These are phyloP conservation scores for Oscheius sp. DNA, from an alignment of 2,888 invertebrate genomes.

Conservation along the genomic window DNA sequence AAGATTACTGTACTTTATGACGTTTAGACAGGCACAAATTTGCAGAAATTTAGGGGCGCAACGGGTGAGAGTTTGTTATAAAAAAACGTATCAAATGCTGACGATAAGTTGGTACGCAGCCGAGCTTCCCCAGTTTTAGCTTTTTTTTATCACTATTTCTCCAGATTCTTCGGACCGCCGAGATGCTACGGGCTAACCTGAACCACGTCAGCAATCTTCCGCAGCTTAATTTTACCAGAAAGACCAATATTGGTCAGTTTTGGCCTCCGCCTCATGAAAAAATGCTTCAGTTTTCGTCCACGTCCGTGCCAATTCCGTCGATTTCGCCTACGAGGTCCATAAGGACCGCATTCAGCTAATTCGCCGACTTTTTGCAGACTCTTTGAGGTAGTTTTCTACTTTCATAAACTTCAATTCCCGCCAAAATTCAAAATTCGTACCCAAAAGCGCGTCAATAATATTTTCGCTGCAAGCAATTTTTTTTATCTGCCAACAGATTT, in stretches of 20 bases:
- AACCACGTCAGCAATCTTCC: slow-evolving; percentile 32
- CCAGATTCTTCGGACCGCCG: slow-evolving; percentile 45
- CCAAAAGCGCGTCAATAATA: too few species aligned
- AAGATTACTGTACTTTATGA: too few species aligned
- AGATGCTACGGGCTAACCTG: slow-evolving; percentile 45
- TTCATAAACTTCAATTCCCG: too few species aligned
- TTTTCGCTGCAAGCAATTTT: not conserved
- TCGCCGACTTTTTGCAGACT: slow-evolving; percentile 40
- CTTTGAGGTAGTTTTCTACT: slow-evolving; percentile 26
- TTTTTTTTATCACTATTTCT: not conserved
- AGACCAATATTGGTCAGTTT: slow-evolving; percentile 53
- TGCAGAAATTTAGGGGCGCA: too few species aligned
- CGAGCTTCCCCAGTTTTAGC: not conserved
- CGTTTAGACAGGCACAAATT: too few species aligned
- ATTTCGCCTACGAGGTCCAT: slow-evolving; percentile 45
- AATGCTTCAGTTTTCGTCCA: slow-evolving; percentile 60
- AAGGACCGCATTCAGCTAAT: slow-evolving; percentile 45
- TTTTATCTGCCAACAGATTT: not conserved
- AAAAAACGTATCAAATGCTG: not conserved
- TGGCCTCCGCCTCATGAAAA: too few species aligned
- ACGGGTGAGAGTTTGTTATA: not conserved
- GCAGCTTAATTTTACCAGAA: slow-evolving; percentile 39
- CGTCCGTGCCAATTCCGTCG: slow-evolving; percentile 54
- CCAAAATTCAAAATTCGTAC: too few species aligned
- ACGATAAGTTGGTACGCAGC: too few species aligned